Base-by-base conservation (phyloP, 1,140 invertebrate genomes). In the Drosophila fuyamai region DNA sequence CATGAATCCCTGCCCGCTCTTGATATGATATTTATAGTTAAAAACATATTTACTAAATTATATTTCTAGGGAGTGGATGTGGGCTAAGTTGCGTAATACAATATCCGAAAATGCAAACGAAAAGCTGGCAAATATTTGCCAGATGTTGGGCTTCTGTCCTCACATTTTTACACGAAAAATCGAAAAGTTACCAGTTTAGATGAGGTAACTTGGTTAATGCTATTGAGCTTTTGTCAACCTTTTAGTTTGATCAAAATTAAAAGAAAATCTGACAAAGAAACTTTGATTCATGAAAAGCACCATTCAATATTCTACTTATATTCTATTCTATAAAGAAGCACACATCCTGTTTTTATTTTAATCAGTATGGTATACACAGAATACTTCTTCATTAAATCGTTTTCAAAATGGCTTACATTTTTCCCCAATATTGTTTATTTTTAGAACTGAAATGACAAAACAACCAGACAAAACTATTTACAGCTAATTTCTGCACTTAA, bases 111-210 rank as follows among this genome's bases (percentile, higher is more conserved):
- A 76, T 53, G 43, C 75, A 74, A 63, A 75, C 70, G 29, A 61
- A 58, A 62, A 82, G 40, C 73, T 63, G 72, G 40, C 73, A 80
- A 89, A 84, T 89, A 88, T 88, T 88, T 89, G 62, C 66, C 46
- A 68, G 65, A 79, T 76, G 79, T 82, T 73, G 43, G 43, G 16
- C 74, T 46, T 38, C 50, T 44, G 41, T 13, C 48, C 46, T 13
- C 35, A 35, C 59, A 46, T 41, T 60, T 63, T 63, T 16, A 35
- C 61, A 43, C n/a, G 36, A 10, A n/a, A 43, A 35, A 66, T n/a
- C 50, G 14, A 66, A 35, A 67, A 67, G 60, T 66, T 18, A 32
- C 23, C 32, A 13, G 14, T 18, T 61, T 43, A 16, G 56, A 57
- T 61, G n/a, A 43, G 18, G 29, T 43, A 43, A 51, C 41, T 53